Conservation (phyloP, 2,113 vertebrate genomes). For the Myotis brandtii region DNA sequence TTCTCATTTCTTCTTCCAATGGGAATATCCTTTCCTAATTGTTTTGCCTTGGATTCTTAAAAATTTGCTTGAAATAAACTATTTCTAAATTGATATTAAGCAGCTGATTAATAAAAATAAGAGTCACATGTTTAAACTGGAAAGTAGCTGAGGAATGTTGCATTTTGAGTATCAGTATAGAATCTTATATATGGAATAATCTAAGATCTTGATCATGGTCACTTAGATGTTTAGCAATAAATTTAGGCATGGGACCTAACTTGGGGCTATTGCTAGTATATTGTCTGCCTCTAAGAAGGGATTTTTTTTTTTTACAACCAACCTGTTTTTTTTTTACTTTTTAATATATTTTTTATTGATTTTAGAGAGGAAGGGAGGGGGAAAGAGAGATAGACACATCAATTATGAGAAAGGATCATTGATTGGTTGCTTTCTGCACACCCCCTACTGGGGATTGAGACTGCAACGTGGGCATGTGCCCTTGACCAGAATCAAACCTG, state of each 20-base stretch:
- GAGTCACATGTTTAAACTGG: neutral
- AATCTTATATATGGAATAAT: neutral
- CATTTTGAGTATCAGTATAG: neutral
- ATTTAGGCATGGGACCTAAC: neutral
- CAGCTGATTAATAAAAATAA: neutral
- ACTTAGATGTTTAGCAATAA: neutral
- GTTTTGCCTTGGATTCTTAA: slow-evolving; percentile 50
- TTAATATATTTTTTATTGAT: too few relatives aligned
- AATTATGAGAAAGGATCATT: too few relatives aligned
- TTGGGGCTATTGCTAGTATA: neutral
- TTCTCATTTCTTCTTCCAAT: slow-evolving; percentile 19
- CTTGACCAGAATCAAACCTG: too few relatives aligned
- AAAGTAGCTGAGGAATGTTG: neutral
- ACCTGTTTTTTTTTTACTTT: too few relatives aligned
- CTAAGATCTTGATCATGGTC: neutral
- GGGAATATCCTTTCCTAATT: neutral
- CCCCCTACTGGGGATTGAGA: too few relatives aligned
- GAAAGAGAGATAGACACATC: too few relatives aligned
- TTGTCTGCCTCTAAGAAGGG: neutral
- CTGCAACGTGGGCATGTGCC: too few relatives aligned
- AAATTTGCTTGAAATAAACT: slow-evolving; percentile 19
- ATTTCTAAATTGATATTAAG: slow-evolving; percentile 1
- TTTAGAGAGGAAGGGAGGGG: too few relatives aligned
- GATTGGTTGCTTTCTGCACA: too few relatives aligned
- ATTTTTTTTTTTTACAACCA: neutral